phyloP scores from a whole-genome alignment of 1,140 invertebrate genomes.

The Mizuhopecten yessoensis region DNA sequence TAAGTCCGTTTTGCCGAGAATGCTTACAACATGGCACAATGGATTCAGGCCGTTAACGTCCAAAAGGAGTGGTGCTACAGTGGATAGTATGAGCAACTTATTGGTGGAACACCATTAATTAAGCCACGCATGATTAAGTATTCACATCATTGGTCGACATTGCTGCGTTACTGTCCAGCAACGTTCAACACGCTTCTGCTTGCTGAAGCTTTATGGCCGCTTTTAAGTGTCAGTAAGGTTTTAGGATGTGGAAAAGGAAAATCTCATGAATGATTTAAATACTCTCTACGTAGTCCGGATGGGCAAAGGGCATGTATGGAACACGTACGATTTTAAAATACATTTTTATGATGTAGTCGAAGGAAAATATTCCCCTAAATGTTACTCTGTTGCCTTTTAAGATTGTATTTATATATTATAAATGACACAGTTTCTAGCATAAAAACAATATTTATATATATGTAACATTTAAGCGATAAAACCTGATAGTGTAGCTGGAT shows the following conservation, averaged over 20 bases:
- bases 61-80: not conserved
- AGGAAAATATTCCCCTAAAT: not conserved
- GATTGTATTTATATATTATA: slow-evolving; percentile 3
- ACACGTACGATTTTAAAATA: not conserved
- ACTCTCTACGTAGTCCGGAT: not conserved
- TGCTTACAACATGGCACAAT: no score
- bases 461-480: not conserved
- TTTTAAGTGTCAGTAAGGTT: not conserved
- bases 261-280: slow-evolving; percentile 21
- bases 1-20: no score
- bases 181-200: not conserved
- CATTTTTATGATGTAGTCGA: not conserved
- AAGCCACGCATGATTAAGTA: not conserved
- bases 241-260: not conserved
- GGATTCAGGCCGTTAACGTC: no score
- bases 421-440: not conserved
- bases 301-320: not conserved
- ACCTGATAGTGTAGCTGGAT: not conserved
- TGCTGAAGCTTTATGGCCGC: not conserved
- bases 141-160: not conserved
- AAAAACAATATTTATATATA: not conserved
- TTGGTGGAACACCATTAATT: not conserved
- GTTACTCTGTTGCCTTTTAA: not conserved
- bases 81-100: not conserved
- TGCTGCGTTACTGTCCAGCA: not conserved